phyloP scores from a whole-genome alignment of 2,888 invertebrate species.

The Andricus quercusramuli region DNA sequence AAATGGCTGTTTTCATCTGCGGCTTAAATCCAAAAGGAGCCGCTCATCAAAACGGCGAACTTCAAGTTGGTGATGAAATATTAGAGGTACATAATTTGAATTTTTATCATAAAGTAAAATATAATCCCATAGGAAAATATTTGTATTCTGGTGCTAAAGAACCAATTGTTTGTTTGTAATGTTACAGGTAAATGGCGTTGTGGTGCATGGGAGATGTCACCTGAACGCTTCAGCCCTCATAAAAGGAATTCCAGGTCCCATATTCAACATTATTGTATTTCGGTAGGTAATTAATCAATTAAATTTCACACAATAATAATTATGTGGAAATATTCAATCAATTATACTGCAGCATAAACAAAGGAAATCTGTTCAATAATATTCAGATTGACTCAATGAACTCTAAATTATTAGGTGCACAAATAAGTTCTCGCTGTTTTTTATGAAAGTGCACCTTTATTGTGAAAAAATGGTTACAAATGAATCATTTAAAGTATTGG shows the following conservation, averaged over 20 bases:
- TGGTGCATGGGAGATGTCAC: constrained; percentile 96
- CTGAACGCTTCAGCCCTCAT: constrained; percentile 97
- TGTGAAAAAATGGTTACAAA: too few species aligned
- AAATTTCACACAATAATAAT: neutral
- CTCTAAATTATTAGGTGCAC: too few species aligned
- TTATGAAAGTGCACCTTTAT: too few species aligned
- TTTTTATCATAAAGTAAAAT: neutral
- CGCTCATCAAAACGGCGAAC: constrained; percentile 86
- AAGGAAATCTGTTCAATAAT: too few species aligned
- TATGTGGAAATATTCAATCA: too few species aligned
- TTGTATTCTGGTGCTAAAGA: too few species aligned
- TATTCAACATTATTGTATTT: constrained; percentile 91
- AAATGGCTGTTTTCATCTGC: constrained; percentile 98
- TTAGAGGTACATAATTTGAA: constrained; percentile 85
- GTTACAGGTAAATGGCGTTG: constrained; percentile 93
- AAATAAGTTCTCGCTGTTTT: too few species aligned
- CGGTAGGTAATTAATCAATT: constrained; percentile 82
- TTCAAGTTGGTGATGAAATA: constrained; percentile 96
- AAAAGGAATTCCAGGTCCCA: constrained; percentile 91
- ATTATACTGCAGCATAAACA: too few species aligned
- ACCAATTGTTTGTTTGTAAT: constrained; percentile 35
- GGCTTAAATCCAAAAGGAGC: constrained; percentile 95
- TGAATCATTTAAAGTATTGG: too few species aligned
- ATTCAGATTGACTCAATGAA: too few species aligned
- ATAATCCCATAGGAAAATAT: neutral